Evolutionary conservation across 2,113 vertebrate genomes (phyloP).

Genomic region (Ancistrus triradiatus): DNA sequence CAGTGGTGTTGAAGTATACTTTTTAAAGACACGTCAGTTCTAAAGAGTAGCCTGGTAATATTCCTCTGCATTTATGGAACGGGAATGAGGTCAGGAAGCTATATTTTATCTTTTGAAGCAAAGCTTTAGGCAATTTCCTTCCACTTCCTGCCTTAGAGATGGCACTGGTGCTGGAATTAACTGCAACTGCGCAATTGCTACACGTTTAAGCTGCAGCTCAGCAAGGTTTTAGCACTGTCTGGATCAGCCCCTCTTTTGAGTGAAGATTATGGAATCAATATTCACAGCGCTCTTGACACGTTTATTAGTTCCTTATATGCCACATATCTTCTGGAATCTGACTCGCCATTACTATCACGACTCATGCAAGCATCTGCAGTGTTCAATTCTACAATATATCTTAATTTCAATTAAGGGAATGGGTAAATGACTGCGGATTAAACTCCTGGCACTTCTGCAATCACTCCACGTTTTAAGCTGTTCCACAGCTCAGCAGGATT

Average conservation of each 20-base stretch:
- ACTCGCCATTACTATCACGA: constrained; percentile 13
- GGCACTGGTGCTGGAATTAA: constrained; percentile 40
- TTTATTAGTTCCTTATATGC: constrained; percentile 32
- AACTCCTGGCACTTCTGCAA: constrained; percentile 48
- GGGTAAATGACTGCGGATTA: constrained; percentile 10
- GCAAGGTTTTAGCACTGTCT: constrained; percentile 11
- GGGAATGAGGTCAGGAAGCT: constrained; percentile 40
- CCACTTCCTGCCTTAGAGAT: constrained; percentile 35
- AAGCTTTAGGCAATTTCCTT: constrained; percentile 44
- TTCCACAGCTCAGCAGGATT: constrained; percentile 24
- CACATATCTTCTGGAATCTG: neutral
- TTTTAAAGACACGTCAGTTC: constrained; percentile 58
- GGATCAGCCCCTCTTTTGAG: constrained; percentile 12
- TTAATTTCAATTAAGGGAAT: constrained; percentile 26
- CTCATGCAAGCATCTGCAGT: constrained; percentile 2
- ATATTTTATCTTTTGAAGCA: constrained; percentile 60
- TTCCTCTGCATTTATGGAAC: constrained; percentile 52
- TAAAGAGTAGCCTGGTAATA: constrained; percentile 52
- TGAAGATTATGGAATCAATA: constrained; percentile 38
- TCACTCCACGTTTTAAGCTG: constrained; percentile 36
- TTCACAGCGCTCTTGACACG: constrained; percentile 27
- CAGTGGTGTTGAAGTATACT: constrained; percentile 54
- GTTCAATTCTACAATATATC: constrained; percentile 6
- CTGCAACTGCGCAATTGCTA: constrained; percentile 44
- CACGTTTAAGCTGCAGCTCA: constrained; percentile 20